A percentile compares a stretch with the other conserved stretches of the same genome.
phyloP scores from a whole-genome alignment of 30 jellyfish, hydroid and myxozoan species.

The Phacellophora camtschatica region DNA sequence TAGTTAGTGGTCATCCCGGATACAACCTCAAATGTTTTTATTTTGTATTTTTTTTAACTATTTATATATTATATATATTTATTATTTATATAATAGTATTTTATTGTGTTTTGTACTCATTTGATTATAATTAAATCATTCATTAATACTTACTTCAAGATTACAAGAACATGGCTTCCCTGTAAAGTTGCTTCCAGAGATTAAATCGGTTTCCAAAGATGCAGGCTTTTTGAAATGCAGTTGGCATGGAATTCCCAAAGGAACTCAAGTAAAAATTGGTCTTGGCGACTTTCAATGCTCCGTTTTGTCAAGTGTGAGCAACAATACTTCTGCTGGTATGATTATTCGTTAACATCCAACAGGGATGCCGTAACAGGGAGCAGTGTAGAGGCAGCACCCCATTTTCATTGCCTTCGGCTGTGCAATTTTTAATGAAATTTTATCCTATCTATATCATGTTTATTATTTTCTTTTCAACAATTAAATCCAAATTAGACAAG shows the following conservation, averaged over 20 bases:
- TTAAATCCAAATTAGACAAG: too few relatives aligned
- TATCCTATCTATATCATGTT: too few relatives aligned
- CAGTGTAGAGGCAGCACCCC: background rate
- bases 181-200: slow-evolving; percentile 34
- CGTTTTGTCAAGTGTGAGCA: slow-evolving; percentile 37
- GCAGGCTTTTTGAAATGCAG: slow-evolving; percentile 6
- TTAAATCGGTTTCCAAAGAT: background rate
- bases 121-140: too few relatives aligned
- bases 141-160: too few relatives aligned
- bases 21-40: too few relatives aligned
- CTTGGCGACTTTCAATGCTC: slow-evolving; percentile 92
- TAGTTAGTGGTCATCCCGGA: too few relatives aligned
- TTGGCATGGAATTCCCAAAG: slow-evolving; percentile 50
- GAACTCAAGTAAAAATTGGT: slow-evolving; percentile 61
- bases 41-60: too few relatives aligned
- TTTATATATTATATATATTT: too few relatives aligned
- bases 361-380: background rate
- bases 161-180: slow-evolving; percentile 41
- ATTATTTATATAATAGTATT: too few relatives aligned
- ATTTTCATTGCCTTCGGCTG: background rate
- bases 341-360: background rate
- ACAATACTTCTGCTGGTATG: slow-evolving; percentile 48
- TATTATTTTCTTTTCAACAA: too few relatives aligned
- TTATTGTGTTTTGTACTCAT: too few relatives aligned
- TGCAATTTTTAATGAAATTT: too few relatives aligned